Evolutionary conservation across 2,113 vertebrate genomes (phyloP).

Genomic region (Sander lucioperca): DNA sequence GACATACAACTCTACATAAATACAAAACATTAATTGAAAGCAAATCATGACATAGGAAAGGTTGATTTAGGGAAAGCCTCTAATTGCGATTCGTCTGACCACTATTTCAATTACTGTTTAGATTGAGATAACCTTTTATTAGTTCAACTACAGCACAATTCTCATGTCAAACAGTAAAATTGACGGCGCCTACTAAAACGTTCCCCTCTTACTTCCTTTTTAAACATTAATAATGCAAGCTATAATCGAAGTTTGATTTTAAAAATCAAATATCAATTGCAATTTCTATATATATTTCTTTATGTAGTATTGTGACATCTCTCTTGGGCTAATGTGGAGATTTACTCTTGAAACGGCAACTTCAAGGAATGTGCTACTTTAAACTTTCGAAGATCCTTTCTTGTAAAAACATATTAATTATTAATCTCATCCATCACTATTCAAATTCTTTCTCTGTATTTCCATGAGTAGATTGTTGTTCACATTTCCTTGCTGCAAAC

Average conservation of each 20-base stretch:
- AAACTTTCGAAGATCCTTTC: not conserved
- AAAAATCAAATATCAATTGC: not conserved
- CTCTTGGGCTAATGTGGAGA: too few relatives aligned
- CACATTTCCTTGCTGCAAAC: not conserved
- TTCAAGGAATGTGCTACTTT: not conserved
- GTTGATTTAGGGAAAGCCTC: too few relatives aligned
- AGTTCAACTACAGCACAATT: too few relatives aligned
- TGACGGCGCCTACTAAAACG: not conserved
- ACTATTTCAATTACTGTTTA: too few relatives aligned
- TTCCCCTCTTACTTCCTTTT: too few relatives aligned
- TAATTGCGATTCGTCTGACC: too few relatives aligned
- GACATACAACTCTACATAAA: too few relatives aligned
- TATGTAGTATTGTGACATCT: too few relatives aligned
- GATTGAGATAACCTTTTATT: too few relatives aligned
- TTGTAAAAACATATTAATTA: not conserved
- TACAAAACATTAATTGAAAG: too few relatives aligned
- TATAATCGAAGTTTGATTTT: too few relatives aligned
- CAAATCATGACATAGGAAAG: too few relatives aligned
- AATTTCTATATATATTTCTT: not conserved
- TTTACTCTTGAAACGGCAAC: not conserved
- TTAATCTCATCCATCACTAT: not conserved
- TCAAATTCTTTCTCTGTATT: not conserved
- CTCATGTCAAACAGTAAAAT: not conserved
- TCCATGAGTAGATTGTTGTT: not conserved
- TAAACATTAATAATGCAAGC: not conserved